Percentiles rank a stretch among this genome's conserved stretches.
Evolutionary conservation across 2,888 invertebrate species (phyloP).

Genomic region (Nomada ferruginata): DNA sequence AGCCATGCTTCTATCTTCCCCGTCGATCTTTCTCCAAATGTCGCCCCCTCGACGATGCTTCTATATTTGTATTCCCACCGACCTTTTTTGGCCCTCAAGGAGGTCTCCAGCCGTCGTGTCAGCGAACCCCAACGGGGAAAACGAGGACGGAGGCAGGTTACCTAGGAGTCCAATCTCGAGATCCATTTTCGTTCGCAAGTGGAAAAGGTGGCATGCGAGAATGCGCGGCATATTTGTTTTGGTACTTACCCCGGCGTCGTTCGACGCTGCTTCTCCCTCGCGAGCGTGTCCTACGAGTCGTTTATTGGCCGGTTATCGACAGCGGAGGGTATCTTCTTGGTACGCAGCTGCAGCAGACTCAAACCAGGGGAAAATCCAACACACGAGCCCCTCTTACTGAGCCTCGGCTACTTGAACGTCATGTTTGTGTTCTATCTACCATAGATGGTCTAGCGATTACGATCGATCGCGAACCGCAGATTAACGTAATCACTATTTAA

Average conservation of each 20-base stretch:
- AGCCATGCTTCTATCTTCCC: not conserved
- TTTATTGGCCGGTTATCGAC: conserved; percentile 43
- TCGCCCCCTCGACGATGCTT: conserved; percentile 1
- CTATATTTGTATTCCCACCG: conserved; percentile 30
- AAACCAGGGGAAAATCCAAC: not conserved
- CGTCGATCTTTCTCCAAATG: conserved; percentile 19
- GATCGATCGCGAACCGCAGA: conserved; percentile 6
- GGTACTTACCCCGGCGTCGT: conserved; percentile 51
- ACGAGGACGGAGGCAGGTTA: not conserved
- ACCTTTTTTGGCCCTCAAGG: conserved; percentile 16
- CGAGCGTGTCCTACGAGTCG: conserved; percentile 1
- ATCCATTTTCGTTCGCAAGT: conserved; percentile 5
- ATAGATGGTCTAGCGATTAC: not conserved
- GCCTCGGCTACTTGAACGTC: not conserved
- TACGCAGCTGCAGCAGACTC: conserved; percentile 51
- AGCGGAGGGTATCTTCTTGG: conserved; percentile 4
- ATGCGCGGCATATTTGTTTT: conserved; percentile 41
- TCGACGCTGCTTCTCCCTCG: not conserved
- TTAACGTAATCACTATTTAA: not conserved
- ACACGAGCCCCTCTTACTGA: not conserved
- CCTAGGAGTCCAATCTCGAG: conserved; percentile 26
- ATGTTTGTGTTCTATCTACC: conserved; percentile 20
- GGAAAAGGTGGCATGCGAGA: not conserved
- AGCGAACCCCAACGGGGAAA: conserved; percentile 25
- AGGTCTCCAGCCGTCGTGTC: conserved; percentile 22